phyloP scores from a whole-genome alignment of 2,888 invertebrate genomes.

The Ischnura elegans region DNA sequence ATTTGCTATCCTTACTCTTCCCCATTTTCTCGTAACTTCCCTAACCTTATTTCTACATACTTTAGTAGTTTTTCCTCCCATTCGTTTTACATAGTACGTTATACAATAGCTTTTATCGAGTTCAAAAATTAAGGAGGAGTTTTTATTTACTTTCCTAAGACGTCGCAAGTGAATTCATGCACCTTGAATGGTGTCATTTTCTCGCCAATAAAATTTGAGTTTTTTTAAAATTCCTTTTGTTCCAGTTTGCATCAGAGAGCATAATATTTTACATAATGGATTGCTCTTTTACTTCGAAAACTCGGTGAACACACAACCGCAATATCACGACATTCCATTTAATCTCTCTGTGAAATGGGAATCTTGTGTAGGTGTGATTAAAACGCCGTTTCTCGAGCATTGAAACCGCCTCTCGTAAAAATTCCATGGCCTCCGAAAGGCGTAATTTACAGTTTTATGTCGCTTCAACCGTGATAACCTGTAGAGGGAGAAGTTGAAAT shows the following conservation, averaged over 20 bases:
- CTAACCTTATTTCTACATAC: not conserved
- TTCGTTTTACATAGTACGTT: not conserved
- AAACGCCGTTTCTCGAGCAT: not conserved
- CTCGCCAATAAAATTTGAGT: not conserved
- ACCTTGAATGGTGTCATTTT: not conserved
- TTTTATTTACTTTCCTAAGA: not conserved
- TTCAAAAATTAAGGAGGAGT: not conserved
- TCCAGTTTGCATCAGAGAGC: not conserved
- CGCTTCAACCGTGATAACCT: conserved; percentile 15
- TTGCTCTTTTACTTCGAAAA: too few species aligned
- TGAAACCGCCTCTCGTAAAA: conserved; percentile 16
- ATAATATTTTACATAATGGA: not conserved
- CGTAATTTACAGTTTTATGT: conserved; percentile 39
- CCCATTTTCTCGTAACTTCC: not conserved
- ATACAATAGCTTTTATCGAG: not conserved
- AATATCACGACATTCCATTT: not conserved
- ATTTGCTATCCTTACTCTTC: not conserved
- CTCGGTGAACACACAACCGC: not conserved
- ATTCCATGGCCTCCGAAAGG: not conserved
- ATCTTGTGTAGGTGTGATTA: not conserved
- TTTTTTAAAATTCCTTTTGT: not conserved
- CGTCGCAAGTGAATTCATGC: not conserved
- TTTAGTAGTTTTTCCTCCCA: too few species aligned
- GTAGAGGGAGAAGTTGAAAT: not conserved
- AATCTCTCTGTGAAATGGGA: not conserved